Evolutionary conservation across 2,888 invertebrate species (phyloP).

Genomic region (Phymatocera aterrima): DNA sequence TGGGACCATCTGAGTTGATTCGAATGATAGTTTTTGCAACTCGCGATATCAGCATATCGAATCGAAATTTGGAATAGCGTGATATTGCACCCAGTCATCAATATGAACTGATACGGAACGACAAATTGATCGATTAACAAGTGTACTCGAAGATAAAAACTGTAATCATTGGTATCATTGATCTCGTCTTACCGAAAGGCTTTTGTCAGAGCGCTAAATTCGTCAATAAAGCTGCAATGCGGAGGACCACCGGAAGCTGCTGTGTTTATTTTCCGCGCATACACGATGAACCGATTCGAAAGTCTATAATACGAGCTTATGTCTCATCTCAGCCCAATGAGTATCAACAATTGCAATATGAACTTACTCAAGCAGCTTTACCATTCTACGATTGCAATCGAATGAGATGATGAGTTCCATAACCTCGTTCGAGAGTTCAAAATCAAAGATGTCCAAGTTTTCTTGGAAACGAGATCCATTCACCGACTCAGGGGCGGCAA

Average conservation of each 20-base stretch:
- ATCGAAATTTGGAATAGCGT: too few relatives aligned
- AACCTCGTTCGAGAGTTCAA: conserved; percentile 77
- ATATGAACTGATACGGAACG: neutral
- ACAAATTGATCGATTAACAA: neutral
- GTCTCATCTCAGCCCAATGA: neutral
- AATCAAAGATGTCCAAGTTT: conserved; percentile 81
- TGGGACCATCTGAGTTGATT: too few relatives aligned
- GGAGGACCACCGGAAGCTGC: too few relatives aligned
- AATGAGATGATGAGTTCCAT: conserved; percentile 69
- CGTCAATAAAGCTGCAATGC: too few relatives aligned
- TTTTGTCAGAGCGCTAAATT: too few relatives aligned
- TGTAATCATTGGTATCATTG: neutral
- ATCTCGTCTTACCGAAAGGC: too few relatives aligned
- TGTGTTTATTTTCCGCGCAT: too few relatives aligned
- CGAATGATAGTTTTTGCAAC: too few relatives aligned
- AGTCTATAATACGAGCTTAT: too few relatives aligned
- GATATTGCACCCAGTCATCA: too few relatives aligned
- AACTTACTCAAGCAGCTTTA: conserved; percentile 55
- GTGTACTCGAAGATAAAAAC: neutral
- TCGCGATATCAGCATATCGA: too few relatives aligned
- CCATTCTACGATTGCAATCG: conserved; percentile 64
- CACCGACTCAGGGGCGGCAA: conserved; percentile 82
- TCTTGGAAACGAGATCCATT: conserved; percentile 77
- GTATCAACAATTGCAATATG: neutral
- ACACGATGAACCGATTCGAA: too few relatives aligned